Conservation (phyloP, 2,888 invertebrate species). For the Amphipoea lucens region DNA sequence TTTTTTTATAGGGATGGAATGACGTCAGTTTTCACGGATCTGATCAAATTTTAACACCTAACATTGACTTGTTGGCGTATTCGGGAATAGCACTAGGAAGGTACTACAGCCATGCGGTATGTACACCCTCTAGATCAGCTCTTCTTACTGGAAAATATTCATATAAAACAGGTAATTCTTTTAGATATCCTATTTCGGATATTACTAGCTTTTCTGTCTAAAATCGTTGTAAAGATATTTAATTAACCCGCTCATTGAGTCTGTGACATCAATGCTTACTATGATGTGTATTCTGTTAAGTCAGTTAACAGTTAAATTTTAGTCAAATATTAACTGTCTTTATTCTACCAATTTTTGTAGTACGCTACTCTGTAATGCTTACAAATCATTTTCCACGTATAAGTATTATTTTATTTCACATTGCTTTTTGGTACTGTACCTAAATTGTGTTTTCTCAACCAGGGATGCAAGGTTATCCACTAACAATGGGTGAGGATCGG, state of each 20-base stretch:
- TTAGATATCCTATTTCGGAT: background rate
- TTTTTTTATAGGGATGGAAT: slow-evolving; percentile 94
- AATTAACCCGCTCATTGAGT: background rate
- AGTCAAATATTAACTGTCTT: background rate
- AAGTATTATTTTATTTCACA: background rate
- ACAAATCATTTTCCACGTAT: background rate
- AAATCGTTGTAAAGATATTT: background rate
- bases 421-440: background rate
- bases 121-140: slow-evolving; percentile 95
- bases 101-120: slow-evolving; percentile 95
- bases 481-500: slow-evolving; percentile 84
- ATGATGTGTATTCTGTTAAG: background rate
- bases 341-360: background rate
- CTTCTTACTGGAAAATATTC: slow-evolving; percentile 96
- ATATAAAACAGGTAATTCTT: slow-evolving; percentile 92
- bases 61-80: slow-evolving; percentile 96
- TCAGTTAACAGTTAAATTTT: background rate
- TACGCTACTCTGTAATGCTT: background rate
- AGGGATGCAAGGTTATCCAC: slow-evolving; percentile 88
- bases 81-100: slow-evolving; percentile 95
- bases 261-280: slow-evolving; percentile 11
- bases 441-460: slow-evolving; percentile 5
- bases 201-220: background rate
- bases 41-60: slow-evolving; percentile 96
- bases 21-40: slow-evolving; percentile 97